These are phyloP conservation scores for Halcyon chelicuti DNA, from an alignment of 2,797 vertebrate species.

Conservation along the genomic window DNA sequence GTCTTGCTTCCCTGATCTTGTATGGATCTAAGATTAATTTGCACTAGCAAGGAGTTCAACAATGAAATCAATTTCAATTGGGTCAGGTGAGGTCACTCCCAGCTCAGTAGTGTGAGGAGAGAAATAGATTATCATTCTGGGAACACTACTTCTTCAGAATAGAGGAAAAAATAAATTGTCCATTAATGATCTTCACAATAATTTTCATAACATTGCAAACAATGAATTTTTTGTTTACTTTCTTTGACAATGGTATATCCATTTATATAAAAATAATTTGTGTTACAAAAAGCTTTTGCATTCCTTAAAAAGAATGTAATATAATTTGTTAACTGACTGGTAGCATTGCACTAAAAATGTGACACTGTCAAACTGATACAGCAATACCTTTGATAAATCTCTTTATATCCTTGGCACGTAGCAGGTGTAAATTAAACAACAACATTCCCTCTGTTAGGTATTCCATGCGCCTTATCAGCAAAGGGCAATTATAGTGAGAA, in stretches of 20 bases:
- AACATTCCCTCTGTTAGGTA: not conserved
- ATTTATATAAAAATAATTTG: not conserved
- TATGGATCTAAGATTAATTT: slow-evolving; percentile 90
- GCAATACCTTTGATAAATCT: not conserved
- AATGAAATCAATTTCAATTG: slow-evolving; percentile 93
- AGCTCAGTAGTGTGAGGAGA: slow-evolving; percentile 81
- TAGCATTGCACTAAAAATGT: not conserved
- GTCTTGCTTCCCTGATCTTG: slow-evolving; percentile 82
- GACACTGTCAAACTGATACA: not conserved
- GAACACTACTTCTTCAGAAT: slow-evolving; percentile 69
- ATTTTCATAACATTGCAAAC: slow-evolving; percentile 18
- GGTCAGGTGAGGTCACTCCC: slow-evolving; percentile 89
- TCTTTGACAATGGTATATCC: not conserved
- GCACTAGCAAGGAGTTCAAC: slow-evolving; percentile 86
- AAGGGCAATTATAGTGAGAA: not conserved
- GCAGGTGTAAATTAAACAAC: slow-evolving; percentile 19
- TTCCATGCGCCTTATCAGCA: not conserved
- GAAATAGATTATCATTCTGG: slow-evolving; percentile 88
- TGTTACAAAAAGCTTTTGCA: not conserved
- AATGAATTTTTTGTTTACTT: not conserved
- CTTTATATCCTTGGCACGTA: not conserved
- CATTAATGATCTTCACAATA: slow-evolving; percentile 43
- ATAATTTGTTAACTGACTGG: not conserved
- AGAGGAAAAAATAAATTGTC: not conserved
- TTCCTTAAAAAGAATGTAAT: not conserved